These are phyloP conservation scores for Scomber colias DNA, from an alignment of 2,113 vertebrate species.

Conservation along the genomic window DNA sequence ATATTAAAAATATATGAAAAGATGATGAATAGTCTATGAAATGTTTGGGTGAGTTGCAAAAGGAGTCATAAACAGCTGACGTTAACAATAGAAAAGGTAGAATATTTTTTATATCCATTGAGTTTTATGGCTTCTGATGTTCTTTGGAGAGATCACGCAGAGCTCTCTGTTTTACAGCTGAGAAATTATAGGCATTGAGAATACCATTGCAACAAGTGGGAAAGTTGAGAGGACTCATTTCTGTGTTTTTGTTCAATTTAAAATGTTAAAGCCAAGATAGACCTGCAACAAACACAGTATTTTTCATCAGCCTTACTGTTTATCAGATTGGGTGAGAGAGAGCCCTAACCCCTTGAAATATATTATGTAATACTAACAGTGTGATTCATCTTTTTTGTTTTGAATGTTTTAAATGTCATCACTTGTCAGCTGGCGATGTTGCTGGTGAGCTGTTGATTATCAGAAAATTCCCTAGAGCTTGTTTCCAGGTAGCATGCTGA, in stretches of 20 bases:
- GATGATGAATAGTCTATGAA: slow-evolving; percentile 8
- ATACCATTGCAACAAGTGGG: neutral
- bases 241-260: neutral
- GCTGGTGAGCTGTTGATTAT: neutral
- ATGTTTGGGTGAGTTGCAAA: neutral
- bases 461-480: neutral
- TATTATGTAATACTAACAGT: neutral
- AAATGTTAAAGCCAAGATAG: neutral
- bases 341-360: neutral
- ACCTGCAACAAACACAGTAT: neutral
- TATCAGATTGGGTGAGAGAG: neutral
- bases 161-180: too few species aligned
- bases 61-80: neutral
- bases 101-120: neutral
- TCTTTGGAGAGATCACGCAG: neutral
- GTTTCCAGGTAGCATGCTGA: neutral
- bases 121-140: slow-evolving; percentile 3
- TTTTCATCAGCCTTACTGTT: too few species aligned
- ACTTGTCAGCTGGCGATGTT: neutral
- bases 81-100: neutral
- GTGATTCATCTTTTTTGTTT: neutral
- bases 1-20: neutral
- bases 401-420: neutral
- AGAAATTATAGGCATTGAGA: too few species aligned
- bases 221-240: neutral